Percentiles rank a stretch among this genome's conserved stretches.
These are phyloP conservation scores for Clarias magur DNA, from an alignment of 2,113 vertebrate genomes.

Conservation along the genomic window DNA sequence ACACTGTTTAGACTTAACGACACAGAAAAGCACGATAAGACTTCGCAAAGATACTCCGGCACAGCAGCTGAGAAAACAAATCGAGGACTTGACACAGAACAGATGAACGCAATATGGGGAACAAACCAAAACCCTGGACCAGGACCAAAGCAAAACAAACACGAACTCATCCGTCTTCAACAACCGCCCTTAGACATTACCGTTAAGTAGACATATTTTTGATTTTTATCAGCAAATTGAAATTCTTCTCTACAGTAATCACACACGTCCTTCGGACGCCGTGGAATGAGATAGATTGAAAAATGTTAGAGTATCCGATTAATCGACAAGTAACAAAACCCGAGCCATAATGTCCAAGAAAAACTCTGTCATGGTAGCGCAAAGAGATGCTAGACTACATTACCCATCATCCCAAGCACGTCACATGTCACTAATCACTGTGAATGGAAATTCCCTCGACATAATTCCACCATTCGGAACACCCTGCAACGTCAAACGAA, in stretches of 20 bases:
- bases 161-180: not conserved
- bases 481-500: too few species aligned
- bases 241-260: not conserved
- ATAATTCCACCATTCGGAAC: too few species aligned
- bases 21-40: not conserved
- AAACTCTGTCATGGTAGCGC: not conserved
- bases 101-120: not conserved
- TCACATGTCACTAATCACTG: too few species aligned
- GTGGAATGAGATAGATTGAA: not conserved
- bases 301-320: not conserved
- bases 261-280: not conserved
- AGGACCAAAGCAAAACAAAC: not conserved
- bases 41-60: not conserved
- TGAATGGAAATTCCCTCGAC: too few species aligned
- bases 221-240: not conserved
- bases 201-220: not conserved
- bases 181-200: not conserved
- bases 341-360: not conserved
- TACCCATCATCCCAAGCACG: too few species aligned
- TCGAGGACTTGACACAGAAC: not conserved
- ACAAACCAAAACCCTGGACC: not conserved
- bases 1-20: not conserved
- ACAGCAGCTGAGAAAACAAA: not conserved
- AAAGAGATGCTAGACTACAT: too few species aligned
- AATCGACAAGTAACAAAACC: not conserved